Conservation (phyloP, 2,797 vertebrate species). For the Melanotaenia maccullochi region DNA sequence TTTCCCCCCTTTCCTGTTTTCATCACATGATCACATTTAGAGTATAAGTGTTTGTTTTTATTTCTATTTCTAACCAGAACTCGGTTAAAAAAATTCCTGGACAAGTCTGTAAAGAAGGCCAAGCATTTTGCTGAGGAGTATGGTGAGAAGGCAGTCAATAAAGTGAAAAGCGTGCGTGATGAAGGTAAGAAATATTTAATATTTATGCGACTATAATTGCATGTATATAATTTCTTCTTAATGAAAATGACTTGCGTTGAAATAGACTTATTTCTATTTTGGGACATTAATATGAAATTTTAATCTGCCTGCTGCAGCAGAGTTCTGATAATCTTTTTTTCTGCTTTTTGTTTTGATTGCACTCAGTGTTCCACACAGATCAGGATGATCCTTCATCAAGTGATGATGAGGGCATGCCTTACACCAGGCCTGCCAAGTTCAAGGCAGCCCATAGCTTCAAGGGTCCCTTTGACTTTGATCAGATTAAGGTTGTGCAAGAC, state of each 20-base stretch:
- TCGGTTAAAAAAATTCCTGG: constrained; percentile 96
- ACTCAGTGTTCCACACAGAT: constrained; percentile 95
- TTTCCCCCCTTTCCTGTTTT: not conserved
- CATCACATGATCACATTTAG: not conserved
- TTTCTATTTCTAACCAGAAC: constrained; percentile 81
- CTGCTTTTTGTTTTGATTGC: not conserved
- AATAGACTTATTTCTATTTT: not conserved
- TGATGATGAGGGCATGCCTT: constrained; percentile 99
- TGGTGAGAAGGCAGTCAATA: constrained; percentile 96
- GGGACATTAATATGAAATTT: not conserved
- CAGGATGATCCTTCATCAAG: constrained; percentile 97
- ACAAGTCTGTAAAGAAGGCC: constrained; percentile 96
- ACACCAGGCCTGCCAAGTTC: constrained; percentile 96
- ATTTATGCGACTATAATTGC: no score
- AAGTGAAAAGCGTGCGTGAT: constrained; percentile 97
- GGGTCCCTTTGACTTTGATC: constrained; percentile 98
- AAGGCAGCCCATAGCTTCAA: constrained; percentile 98
- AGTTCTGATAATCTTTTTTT: not conserved
- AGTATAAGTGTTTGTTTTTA: not conserved
- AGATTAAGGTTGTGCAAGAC: constrained; percentile 97
- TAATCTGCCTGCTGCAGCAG: not conserved
- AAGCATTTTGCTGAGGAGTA: constrained; percentile 98
- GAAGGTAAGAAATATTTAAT: constrained; percentile 84
- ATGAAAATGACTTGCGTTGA: not conserved
- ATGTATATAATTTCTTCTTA: not conserved